Evolutionary conservation across 2,888 invertebrate species (phyloP).

Genomic region (Dynastes tityus): DNA sequence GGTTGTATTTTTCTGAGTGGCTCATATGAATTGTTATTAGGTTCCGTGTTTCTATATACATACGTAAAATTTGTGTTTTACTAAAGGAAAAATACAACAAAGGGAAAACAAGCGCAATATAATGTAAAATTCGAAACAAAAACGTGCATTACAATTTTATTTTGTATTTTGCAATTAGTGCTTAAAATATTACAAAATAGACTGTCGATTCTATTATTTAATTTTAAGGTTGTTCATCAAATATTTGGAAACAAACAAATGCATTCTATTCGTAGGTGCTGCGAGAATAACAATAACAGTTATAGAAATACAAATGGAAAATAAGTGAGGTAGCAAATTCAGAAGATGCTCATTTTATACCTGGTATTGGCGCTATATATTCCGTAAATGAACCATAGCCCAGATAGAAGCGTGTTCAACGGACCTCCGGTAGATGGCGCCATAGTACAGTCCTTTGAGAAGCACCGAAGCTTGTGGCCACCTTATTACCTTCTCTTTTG

Average conservation of each 20-base stretch:
- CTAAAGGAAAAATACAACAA: no score
- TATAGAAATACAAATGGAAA: constrained; percentile 48
- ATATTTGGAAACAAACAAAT: constrained; percentile 9
- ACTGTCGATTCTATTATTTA: neutral
- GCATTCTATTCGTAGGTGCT: neutral
- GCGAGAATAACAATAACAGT: constrained; percentile 21
- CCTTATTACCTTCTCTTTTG: constrained; percentile 54
- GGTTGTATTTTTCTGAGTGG: no score
- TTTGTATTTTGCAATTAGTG: no score
- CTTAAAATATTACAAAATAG: no score
- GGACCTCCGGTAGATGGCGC: constrained; percentile 53
- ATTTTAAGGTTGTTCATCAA: no score
- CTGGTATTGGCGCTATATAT: neutral
- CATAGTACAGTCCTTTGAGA: constrained; percentile 47
- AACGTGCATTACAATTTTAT: no score
- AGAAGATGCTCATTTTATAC: constrained; percentile 45
- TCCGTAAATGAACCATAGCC: constrained; percentile 18
- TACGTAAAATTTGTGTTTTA: no score
- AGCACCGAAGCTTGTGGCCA: constrained; percentile 49
- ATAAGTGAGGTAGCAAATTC: constrained; percentile 51
- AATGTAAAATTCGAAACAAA: no score
- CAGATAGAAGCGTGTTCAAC: constrained; percentile 35
- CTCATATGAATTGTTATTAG: no score
- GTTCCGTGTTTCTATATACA: no score
- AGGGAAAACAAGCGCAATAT: no score